Conservation (phyloP, 2,797 vertebrate species). For the Brachyrhaphis roseni region DNA sequence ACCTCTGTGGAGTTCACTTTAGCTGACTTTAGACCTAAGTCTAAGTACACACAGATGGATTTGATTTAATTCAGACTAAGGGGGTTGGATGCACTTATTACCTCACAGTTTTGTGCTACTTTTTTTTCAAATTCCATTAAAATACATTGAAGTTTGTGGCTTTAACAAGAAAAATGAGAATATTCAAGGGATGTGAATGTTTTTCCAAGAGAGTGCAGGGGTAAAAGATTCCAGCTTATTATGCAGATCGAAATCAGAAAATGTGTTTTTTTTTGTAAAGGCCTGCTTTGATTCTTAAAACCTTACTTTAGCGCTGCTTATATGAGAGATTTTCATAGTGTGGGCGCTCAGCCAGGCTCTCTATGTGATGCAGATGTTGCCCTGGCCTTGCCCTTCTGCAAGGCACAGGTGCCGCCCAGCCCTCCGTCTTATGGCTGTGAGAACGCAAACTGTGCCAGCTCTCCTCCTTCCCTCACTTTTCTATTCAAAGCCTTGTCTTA, state of each 20-base stretch:
- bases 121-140: neutral
- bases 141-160: neutral
- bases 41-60: neutral
- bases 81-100: neutral
- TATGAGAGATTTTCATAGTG: constrained; percentile 30
- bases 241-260: neutral
- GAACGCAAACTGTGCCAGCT: constrained; percentile 69
- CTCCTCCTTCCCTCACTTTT: constrained; percentile 60
- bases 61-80: neutral
- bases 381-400: constrained; percentile 77
- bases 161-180: neutral
- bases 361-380: constrained; percentile 81
- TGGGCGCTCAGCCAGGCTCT: constrained; percentile 68
- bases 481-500: constrained; percentile 38
- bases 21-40: neutral
- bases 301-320: constrained; percentile 48
- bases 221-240: neutral
- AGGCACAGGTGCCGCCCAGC: constrained; percentile 73
- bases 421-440: constrained; percentile 68
- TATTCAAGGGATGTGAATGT: neutral
- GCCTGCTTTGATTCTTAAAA: constrained; percentile 26
- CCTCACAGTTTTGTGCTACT: neutral
- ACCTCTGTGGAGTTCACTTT: neutral
- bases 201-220: neutral
- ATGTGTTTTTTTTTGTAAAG: neutral